Evolutionary conservation across 2,797 vertebrate species (phyloP), one percentile per base, ranked within the genome.

Genomic region (Poeciliopsis infans): DNA sequence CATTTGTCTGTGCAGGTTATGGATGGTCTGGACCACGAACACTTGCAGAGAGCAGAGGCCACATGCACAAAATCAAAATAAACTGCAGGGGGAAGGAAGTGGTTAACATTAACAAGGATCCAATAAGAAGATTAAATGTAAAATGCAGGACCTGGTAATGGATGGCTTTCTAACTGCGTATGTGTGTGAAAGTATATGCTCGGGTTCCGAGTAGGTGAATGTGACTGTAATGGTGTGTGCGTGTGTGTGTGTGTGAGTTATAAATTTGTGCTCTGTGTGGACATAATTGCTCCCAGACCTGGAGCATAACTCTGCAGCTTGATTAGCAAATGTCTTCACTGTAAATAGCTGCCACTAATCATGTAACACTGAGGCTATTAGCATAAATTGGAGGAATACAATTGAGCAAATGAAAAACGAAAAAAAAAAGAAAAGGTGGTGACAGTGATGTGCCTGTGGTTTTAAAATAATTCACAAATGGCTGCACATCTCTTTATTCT

Each of bases 61-160:
- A 93, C 91, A 96, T 94, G 94, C 95, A 96, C 96, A 95, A 96
- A 98, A 97, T 96, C 96, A 97, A 98, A 98, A 98, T 96, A 98
- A 98, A 98, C 96, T 94, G 89, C 90, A 92, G 91, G 93, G n/a
- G 94, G 95, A 95, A 97, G 97, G 97, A 98, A 97, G 96, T 96
- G 96, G 96, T 95, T 96, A 95, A 96, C 95, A 96, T 96, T 95
- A 96, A 94, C 95, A 95, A 94, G 93, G 92, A 93, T 95, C 94
- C 94, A 95, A 95, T 95, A 95, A 94, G 95, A 94, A 96, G 95
- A 95, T 96, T 95, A 96, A 95, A 95, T 95, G 94, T 95, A 95
- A 95, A 95, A 93, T 85, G 86, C 86, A 85, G 88, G 88, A 83
- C 82, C 89, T 92, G 89, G 93, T 96, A 96, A 96, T 96, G 95